Conservation (phyloP, 2,113 vertebrate species). For the Nycticorax nycticorax region DNA sequence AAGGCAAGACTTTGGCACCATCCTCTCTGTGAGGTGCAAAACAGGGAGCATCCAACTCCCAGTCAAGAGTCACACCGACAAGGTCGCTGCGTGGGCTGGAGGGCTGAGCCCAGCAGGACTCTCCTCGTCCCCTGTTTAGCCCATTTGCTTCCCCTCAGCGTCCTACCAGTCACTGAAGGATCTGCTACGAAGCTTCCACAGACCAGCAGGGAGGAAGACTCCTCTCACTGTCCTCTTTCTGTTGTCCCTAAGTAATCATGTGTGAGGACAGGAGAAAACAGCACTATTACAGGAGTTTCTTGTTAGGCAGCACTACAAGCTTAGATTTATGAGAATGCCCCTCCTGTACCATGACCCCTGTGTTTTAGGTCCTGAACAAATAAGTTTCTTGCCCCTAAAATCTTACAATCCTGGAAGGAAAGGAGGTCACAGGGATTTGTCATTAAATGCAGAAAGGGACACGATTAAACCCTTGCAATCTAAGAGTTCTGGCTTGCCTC, state of each 20-base stretch:
- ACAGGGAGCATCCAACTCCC: not conserved
- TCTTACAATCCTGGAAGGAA: not conserved
- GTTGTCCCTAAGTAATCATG: not conserved
- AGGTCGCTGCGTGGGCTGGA: not conserved
- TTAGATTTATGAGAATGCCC: not conserved
- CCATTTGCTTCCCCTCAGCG: not conserved
- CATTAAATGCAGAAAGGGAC: not conserved
- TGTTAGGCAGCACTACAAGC: not conserved
- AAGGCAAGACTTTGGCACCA: not conserved
- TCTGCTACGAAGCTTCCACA: not conserved
- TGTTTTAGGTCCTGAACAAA: not conserved
- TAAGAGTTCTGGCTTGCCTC: not conserved
- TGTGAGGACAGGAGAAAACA: not conserved
- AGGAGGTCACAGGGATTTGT: not conserved
- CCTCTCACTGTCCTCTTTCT: not conserved
- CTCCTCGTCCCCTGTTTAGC: not conserved
- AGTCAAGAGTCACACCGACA: not conserved
- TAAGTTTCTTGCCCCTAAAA: not conserved
- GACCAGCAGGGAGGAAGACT: not conserved
- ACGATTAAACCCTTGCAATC: not conserved
- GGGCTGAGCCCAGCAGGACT: not conserved
- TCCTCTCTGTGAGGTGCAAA: not conserved
- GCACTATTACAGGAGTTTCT: not conserved
- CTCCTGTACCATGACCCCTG: not conserved
- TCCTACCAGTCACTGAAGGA: not conserved